Conservation (phyloP, 35 echinoderm and acorn worm species). For the Apostichopus parvimensis region DNA sequence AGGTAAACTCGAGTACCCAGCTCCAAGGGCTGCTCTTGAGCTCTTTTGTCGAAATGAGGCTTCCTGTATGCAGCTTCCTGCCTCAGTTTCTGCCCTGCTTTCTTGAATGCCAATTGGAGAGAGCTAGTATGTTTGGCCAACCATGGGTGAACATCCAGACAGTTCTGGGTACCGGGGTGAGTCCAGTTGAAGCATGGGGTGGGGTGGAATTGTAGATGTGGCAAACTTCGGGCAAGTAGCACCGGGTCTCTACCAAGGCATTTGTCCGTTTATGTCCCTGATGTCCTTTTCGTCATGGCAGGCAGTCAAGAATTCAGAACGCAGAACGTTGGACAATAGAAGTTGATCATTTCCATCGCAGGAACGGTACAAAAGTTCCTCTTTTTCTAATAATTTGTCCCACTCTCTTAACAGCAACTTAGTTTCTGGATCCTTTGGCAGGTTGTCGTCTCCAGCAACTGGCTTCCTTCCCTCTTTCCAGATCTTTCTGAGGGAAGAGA, state of each 20-base stretch:
- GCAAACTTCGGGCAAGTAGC: conserved; percentile 38
- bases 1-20: conserved; percentile 23
- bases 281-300: conserved; percentile 44
- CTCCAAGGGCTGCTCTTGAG: not conserved
- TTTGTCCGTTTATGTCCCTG: conserved; percentile 40
- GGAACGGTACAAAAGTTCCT: conserved; percentile 19
- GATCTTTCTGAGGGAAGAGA: not conserved
- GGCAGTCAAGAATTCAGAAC: not conserved
- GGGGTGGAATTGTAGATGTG: not conserved
- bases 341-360: not conserved
- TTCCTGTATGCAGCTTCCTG: not conserved
- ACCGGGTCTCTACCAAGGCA: not conserved
- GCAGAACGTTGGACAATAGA: conserved; percentile 2
- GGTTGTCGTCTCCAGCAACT: not conserved
- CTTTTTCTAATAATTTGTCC: not conserved
- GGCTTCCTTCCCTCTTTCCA: not conserved
- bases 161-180: not conserved
- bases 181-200: not conserved
- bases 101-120: not conserved
- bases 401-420: conserved; percentile 17
- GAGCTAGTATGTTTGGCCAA: not conserved
- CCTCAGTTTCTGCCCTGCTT: not conserved
- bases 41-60: not conserved
- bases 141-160: not conserved
- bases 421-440: not conserved